These are phyloP conservation scores for Zalophus californianus DNA, from an alignment of 2,797 vertebrate species.

Conservation along the genomic window DNA sequence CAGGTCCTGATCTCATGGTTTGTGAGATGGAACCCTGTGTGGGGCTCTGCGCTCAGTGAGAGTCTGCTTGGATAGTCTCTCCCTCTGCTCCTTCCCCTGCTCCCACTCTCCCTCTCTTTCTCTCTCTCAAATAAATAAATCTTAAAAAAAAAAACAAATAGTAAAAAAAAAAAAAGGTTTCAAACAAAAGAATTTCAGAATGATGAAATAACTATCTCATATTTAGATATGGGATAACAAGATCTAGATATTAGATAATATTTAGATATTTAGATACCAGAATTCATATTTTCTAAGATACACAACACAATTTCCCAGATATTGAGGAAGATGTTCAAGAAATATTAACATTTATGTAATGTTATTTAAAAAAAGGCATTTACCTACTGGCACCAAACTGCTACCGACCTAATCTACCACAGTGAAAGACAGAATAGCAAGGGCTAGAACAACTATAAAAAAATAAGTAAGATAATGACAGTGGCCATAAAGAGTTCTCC, in stretches of 20 bases:
- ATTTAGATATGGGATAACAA: not conserved
- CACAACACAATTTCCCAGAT: not conserved
- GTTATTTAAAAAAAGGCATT: not conserved
- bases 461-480: not conserved
- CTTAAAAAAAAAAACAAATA: not conserved
- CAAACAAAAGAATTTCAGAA: slow-evolving; percentile 56
- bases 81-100: not conserved
- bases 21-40: not conserved
- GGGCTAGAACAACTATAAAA: not conserved
- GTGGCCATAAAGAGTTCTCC: not conserved
- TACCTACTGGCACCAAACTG: not conserved
- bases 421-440: slow-evolving; percentile 4
- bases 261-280: not conserved
- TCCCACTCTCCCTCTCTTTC: not conserved
- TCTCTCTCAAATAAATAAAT: not conserved
- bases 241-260: not conserved
- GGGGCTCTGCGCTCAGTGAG: not conserved
- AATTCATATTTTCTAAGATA: not conserved
- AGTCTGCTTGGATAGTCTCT: not conserved
- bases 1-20: not conserved
- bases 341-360: slow-evolving; percentile 24
- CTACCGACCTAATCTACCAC: not conserved
- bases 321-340: not conserved
- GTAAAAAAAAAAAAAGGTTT: not conserved
- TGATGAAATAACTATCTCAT: not conserved